Evolutionary conservation across 2,888 invertebrate genomes (phyloP), one percentile per base, ranked within the genome.

Genomic region (Drepanosiphum platanoidis): DNA sequence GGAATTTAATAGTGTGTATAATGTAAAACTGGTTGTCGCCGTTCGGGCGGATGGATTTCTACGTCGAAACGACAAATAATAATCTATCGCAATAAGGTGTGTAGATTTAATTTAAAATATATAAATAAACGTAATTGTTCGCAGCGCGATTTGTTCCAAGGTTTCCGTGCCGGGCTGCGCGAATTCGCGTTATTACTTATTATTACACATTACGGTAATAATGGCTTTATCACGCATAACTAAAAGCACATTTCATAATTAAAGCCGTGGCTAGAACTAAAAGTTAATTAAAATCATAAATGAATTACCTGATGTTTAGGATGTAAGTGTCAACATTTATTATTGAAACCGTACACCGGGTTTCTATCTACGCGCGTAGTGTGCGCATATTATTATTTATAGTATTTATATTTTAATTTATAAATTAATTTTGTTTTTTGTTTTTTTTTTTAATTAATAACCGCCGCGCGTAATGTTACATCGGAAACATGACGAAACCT

Each of bases 231-330:
- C 27, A 52, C n/a, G n/a, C 52, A 70, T 70, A 68, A 80, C 18
- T 80, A 46, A 52, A 68, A 68, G 27, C 52, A 34, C 11, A 70
- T n/a, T 52, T 80, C 52, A 68, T 27, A 80, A 80, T 80, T 70
- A 80, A 80, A 70, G 15, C 18, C 36, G 36, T 52, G n/a, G 34
- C 8, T 80, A 52, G 27, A 70, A 36, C 27, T 46, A 36, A 68
- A 52, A 34, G 34, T 11, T 52, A 27, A 52, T 80, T 80, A 42
- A 80, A 68, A 80, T 70, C 52, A 34, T 34, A 79, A 79, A 66
- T 46, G 32, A 66, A 46, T 79, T 68, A 79, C n/a, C 15, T 66
- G 42, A 32, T 66, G 32, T 42, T 78, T 42, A 66, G 66, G 66
- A 79, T 46, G 42, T 66, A 32, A 79, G 32, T 79, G 46, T 79